Percentiles rank a stretch among this genome's conserved stretches.
Conservation (phyloP, 2,888 invertebrate species). For the Bimastos eiseni region DNA sequence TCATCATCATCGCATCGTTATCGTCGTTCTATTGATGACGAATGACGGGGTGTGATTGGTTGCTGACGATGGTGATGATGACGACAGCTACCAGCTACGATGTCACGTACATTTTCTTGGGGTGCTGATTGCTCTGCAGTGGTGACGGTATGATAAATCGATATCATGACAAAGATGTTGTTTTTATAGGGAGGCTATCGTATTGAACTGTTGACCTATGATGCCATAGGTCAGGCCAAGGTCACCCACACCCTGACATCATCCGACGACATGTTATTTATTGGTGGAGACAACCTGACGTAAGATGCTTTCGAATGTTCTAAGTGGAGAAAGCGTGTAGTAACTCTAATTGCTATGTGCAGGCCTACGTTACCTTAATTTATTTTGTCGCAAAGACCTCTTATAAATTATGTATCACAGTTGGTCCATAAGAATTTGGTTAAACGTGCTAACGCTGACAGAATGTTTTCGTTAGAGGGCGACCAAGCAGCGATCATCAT, state of each 20-base stretch:
- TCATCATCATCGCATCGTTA: no score
- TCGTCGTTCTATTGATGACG: no score
- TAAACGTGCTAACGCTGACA: no score
- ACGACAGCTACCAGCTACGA: neutral
- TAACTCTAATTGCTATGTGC: no score
- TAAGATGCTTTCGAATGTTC: neutral
- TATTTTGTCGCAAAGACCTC: no score
- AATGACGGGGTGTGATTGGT: no score
- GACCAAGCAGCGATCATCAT: neutral
- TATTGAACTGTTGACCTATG: conserved; percentile 75
- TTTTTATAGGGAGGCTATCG: conserved; percentile 81
- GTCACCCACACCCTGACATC: conserved; percentile 15
- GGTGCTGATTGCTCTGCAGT: neutral
- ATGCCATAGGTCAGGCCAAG: conserved; percentile 69
- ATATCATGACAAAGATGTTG: neutral
- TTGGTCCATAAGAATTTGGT: no score
- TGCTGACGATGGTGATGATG: neutral
- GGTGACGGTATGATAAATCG: no score
- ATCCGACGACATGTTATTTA: conserved; percentile 17
- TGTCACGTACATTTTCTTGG: neutral
- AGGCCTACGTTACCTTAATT: no score
- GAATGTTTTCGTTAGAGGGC: neutral
- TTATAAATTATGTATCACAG: no score
- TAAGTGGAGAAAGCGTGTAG: no score
- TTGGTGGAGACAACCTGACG: conserved; percentile 32